Conservation (phyloP, 2,888 invertebrate genomes). For the Mystacides longicornis region DNA sequence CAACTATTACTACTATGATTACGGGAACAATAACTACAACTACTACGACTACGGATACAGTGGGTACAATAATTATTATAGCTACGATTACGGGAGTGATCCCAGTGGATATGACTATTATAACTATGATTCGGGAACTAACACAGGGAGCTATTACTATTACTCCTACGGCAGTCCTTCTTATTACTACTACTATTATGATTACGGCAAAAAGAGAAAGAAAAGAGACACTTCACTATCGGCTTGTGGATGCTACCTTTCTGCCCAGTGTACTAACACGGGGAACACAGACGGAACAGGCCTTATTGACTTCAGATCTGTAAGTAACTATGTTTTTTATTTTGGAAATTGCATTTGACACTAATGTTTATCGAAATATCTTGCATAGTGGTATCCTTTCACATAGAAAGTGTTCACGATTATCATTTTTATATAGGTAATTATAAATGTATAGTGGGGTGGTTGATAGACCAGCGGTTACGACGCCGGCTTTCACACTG, state of each 20-base stretch:
- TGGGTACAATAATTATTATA: constrained; percentile 7
- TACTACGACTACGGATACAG: constrained; percentile 21
- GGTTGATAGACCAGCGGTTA: too few species aligned
- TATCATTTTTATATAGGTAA: too few species aligned
- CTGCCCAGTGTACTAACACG: constrained; percentile 36
- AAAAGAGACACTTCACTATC: constrained; percentile 10
- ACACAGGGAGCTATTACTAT: constrained; percentile 15
- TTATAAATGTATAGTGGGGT: too few species aligned
- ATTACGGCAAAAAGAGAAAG: background rate
- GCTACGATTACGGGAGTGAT: constrained; percentile 25
- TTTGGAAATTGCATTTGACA: too few species aligned
- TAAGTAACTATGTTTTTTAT: constrained; percentile 32
- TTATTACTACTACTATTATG: background rate
- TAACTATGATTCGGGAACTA: constrained; percentile 25
- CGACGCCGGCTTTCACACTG: too few species aligned
- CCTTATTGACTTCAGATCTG: constrained; percentile 54
- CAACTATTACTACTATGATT: background rate
- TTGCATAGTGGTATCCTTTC: too few species aligned
- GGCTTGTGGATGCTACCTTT: constrained; percentile 37
- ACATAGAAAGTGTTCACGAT: too few species aligned
- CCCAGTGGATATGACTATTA: constrained; percentile 9
- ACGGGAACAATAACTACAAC: constrained; percentile 24
- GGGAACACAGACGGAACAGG: constrained; percentile 46
- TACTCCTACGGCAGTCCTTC: background rate
- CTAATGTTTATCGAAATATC: too few species aligned